phyloP scores from a whole-genome alignment of 1,140 invertebrate genomes.

The Laodelphax striatellus region DNA sequence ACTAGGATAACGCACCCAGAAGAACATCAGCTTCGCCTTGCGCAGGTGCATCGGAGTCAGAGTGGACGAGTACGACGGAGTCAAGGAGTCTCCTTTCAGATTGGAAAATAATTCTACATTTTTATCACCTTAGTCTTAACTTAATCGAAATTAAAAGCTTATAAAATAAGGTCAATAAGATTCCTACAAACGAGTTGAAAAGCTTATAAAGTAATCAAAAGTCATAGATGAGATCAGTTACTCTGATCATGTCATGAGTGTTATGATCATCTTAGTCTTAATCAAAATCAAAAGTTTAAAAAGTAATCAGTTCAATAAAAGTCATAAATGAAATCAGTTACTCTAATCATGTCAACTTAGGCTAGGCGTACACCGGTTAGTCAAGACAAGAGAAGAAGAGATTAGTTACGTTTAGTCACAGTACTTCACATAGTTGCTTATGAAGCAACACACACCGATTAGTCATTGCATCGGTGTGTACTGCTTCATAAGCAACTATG shows the following conservation, averaged over 20 bases:
- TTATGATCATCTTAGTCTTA: neutral
- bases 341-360: too few species aligned
- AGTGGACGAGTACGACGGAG: conserved; percentile 65
- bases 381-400: too few species aligned
- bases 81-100: conserved; percentile 21
- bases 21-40: conserved; percentile 99
- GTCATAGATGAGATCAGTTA: too few species aligned
- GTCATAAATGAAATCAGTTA: neutral
- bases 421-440: too few species aligned
- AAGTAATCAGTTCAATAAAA: neutral
- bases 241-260: too few species aligned
- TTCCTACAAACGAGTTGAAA: too few species aligned
- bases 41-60: conserved; percentile 99
- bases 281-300: neutral
- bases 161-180: neutral
- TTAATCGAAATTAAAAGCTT: neutral
- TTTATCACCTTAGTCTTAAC: neutral
- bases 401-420: too few species aligned
- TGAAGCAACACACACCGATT: too few species aligned
- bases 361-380: too few species aligned
- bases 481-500: too few species aligned
- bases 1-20: conserved; percentile 98
- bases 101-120: neutral
- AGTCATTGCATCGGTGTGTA: too few species aligned
- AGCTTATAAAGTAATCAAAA: neutral